phyloP scores from a whole-genome alignment of 1,140 invertebrate species.

The Drosophila lini region DNA sequence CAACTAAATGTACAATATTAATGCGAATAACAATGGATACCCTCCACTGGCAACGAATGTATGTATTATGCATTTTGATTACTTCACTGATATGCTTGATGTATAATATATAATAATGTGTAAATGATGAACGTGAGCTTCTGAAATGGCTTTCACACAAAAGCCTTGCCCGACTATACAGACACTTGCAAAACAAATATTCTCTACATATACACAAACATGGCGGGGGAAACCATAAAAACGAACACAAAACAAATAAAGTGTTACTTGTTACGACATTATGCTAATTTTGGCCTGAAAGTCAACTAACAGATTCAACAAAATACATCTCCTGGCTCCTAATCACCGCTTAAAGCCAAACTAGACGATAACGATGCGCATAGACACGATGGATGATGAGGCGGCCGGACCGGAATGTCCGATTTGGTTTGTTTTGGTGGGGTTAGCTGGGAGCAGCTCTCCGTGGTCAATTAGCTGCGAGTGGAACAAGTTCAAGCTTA shows the following conservation, averaged over 20 bases:
- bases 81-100: conserved; percentile 65
- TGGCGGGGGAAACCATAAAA: conserved; percentile 19
- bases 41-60: conserved; percentile 19
- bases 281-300: conserved; percentile 32
- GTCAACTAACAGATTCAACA: conserved; percentile 56
- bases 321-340: conserved; percentile 44
- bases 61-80: conserved; percentile 40
- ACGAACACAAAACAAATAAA: conserved; percentile 16
- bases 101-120: conserved; percentile 26
- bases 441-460: conserved; percentile 7
- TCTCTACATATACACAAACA: conserved; percentile 29
- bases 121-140: conserved; percentile 22
- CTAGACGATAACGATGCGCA: conserved; percentile 40
- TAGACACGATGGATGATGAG: conserved; percentile 35
- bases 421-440: conserved; percentile 47
- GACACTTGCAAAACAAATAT: conserved; percentile 31
- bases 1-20: conserved; percentile 28
- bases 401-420: conserved; percentile 7
- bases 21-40: conserved; percentile 35
- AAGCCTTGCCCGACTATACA: conserved; percentile 19
- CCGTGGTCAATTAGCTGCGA: conserved; percentile 52
- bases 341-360: conserved; percentile 41
- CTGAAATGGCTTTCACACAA: conserved; percentile 38
- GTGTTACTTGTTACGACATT: conserved; percentile 18
- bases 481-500: neutral